These are phyloP conservation scores for Pachyramphus minor DNA, from an alignment of 2,113 vertebrate genomes.

Conservation along the genomic window DNA sequence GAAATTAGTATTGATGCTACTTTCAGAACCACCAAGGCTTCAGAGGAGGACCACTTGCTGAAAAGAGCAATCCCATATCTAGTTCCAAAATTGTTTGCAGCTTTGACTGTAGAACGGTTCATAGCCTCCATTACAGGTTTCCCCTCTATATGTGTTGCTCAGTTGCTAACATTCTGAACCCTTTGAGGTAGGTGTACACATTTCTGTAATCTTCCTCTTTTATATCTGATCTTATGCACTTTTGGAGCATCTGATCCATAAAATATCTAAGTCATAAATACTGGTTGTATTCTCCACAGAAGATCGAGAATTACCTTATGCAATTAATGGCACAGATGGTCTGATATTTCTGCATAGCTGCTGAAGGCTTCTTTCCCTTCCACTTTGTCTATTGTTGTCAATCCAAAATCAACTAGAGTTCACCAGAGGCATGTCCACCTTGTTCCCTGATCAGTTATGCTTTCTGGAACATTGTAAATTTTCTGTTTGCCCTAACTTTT, in stretches of 20 bases:
- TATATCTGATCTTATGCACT: not conserved
- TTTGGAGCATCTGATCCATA: not conserved
- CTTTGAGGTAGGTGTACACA: not conserved
- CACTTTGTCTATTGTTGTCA: not conserved
- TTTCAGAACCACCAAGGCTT: not conserved
- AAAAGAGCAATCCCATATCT: not conserved
- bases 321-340: not conserved
- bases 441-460: accelerated
- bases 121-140: not conserved
- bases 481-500: not conserved
- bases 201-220: not conserved
- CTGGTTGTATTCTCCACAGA: not conserved
- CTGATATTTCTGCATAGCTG: not conserved
- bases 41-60: not conserved
- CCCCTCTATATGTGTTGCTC: not conserved
- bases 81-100: not conserved
- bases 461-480: not conserved
- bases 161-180: not conserved
- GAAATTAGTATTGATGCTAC: accelerated
- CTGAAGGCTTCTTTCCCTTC: not conserved
- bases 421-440: accelerated
- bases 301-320: not conserved
- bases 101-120: not conserved
- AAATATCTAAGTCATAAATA: not conserved
- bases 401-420: not conserved